These are phyloP conservation scores for Drosophila watanabei DNA, from an alignment of 1,140 invertebrate genomes.

Conservation along the genomic window DNA sequence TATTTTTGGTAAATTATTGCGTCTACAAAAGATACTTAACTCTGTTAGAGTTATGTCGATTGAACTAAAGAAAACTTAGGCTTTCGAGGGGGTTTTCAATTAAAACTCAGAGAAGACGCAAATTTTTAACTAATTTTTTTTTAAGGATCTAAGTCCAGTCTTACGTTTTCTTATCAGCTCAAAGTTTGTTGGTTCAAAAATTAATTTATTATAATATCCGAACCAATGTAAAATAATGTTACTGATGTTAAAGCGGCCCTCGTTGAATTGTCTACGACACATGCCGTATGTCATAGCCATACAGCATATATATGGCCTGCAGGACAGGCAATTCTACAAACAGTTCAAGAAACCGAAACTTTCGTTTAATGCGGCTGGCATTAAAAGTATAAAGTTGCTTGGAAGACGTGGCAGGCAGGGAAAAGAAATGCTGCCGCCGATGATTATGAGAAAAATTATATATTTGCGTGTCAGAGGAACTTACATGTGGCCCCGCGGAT, in stretches of 20 bases:
- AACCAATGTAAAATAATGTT: not conserved
- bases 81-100: not conserved
- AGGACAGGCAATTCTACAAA: slow-evolving; percentile 46
- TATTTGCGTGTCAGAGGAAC: slow-evolving; percentile 75
- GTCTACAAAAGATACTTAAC: not conserved
- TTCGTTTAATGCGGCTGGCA: slow-evolving; percentile 74
- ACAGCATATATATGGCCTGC: slow-evolving; percentile 11
- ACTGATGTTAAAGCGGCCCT: slow-evolving; percentile 44
- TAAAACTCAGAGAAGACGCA: not conserved
- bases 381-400: slow-evolving; percentile 77
- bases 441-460: slow-evolving; percentile 83
- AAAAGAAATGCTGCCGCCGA: slow-evolving; percentile 55
- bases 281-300: slow-evolving; percentile 66
- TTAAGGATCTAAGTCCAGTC: not conserved
- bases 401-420: slow-evolving; percentile 51
- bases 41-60: not conserved
- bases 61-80: not conserved
- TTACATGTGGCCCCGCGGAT: slow-evolving; percentile 43
- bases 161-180: not conserved
- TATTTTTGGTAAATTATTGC: slow-evolving; percentile 5
- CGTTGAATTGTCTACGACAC: slow-evolving; percentile 41
- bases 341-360: slow-evolving; percentile 51
- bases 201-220: not conserved
- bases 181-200: not conserved
- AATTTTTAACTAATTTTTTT: not conserved